Conservation (phyloP, 92 coral and sea anemone species). For the Diadumene lineata region DNA sequence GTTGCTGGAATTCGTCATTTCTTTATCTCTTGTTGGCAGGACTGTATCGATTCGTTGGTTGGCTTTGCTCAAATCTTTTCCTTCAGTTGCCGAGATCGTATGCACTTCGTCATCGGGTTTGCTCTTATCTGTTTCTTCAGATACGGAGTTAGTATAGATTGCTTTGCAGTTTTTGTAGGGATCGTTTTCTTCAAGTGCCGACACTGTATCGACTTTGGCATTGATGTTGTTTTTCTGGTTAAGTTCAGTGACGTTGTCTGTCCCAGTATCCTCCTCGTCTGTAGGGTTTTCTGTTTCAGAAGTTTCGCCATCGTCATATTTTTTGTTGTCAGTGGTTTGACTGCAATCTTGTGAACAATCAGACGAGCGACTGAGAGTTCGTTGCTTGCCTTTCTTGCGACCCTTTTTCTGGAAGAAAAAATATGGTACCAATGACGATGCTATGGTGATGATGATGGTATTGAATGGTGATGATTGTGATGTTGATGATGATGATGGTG, state of each 20-base stretch:
- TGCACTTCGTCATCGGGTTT: too few relatives aligned
- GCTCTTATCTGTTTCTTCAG: too few relatives aligned
- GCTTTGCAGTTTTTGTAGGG: too few relatives aligned
- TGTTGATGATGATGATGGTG: neutral
- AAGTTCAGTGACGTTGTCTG: neutral
- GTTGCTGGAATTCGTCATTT: neutral
- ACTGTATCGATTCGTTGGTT: too few relatives aligned
- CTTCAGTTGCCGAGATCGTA: too few relatives aligned
- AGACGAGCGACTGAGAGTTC: slow-evolving; percentile 19
- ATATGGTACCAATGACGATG: too few relatives aligned
- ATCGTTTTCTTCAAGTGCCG: too few relatives aligned
- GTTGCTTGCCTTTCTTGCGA: slow-evolving; percentile 36
- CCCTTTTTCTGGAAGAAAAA: slow-evolving; percentile 34
- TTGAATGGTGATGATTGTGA: neutral
- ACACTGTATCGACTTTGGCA: too few relatives aligned
- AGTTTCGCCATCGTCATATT: slow-evolving; percentile 1
- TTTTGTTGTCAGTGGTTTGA: neutral
- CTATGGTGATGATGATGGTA: too few relatives aligned
- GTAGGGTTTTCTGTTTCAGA: neutral
- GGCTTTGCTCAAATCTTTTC: too few relatives aligned
- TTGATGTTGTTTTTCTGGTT: neutral
- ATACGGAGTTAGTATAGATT: too few relatives aligned
- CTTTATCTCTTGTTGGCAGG: neutral
- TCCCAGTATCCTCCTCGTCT: neutral
- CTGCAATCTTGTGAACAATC: slow-evolving; percentile 8